Evolutionary conservation across 2,113 vertebrate species (phyloP).

Genomic region (Sinosuthora webbiana): DNA sequence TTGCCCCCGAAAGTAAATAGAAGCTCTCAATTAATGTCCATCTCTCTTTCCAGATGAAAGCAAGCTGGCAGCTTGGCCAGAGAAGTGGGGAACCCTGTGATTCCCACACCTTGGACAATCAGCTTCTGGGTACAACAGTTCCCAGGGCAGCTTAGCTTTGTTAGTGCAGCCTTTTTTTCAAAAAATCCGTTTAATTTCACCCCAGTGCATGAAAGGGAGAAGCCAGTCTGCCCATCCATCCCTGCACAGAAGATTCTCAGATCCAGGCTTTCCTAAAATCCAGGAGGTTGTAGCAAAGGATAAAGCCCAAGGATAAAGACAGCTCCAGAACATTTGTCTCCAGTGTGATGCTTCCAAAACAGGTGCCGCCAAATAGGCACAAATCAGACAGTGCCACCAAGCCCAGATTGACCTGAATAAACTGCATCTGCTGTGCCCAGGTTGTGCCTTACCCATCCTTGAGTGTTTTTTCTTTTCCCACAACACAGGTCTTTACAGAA

Average conservation of each 20-base stretch:
- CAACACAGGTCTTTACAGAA: neutral
- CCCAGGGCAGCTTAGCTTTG: slow-evolving; percentile 2
- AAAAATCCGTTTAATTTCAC: neutral
- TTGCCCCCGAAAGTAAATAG: neutral
- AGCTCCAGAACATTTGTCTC: neutral
- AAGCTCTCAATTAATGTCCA: neutral
- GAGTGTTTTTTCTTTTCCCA: neutral
- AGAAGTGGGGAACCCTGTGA: neutral
- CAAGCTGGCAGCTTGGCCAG: neutral
- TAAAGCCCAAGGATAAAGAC: neutral
- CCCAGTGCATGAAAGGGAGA: neutral
- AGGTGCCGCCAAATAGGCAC: neutral
- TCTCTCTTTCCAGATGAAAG: neutral
- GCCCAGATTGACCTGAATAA: neutral
- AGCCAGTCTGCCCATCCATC: neutral
- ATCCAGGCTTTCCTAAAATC: neutral
- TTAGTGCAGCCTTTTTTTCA: neutral
- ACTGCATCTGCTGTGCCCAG: neutral
- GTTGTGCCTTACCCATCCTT: neutral
- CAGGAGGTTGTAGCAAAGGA: neutral
- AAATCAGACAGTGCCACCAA: neutral
- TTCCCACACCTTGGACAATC: neutral
- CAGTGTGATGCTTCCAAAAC: neutral
- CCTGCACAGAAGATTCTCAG: neutral
- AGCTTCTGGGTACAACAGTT: neutral